Evolutionary conservation across 2,113 vertebrate species (phyloP), one percentile per base, ranked within the genome.

Genomic region (Platycercus adscitus): DNA sequence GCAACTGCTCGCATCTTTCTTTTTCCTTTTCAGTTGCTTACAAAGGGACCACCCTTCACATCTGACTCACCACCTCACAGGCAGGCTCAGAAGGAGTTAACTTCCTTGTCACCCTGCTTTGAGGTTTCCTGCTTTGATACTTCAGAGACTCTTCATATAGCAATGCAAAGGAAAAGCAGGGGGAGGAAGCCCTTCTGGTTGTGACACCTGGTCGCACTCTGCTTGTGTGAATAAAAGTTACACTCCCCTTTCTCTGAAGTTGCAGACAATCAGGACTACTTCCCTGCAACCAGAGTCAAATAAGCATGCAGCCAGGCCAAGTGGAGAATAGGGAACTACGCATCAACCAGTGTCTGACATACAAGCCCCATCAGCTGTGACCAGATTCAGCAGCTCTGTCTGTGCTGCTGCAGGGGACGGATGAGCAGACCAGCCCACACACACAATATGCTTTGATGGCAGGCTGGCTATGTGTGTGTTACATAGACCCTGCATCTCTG

Each of bases 71-170:
- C 68, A 81, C 33, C 70, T 91, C 5, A 4, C 66, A 87, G 73
- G 44, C 70, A 89, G 73, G 49, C 65, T 76, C 66, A 82, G 58
- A 92, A 96, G 72, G 50, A 91, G 87, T 77, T 87, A 80, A 88
- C 64, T 89, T 95, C 85, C 80, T 96, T 81, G 68, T 58, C 95
- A 91, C 70, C 46, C 78, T 66, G 60, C 61, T 69, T 70, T 87
- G 82, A 96, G 77, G 81, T 89, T 96, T 96, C 87, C 88, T 95
- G 89, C 85, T 47, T 94, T 75, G 49, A 65, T 58, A 41, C 53
- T 80, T 79, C 33, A 28, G 43, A 92, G 25, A 12, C 39, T 71
- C 20, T 89, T 94, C 56, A 52, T 44, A 37, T 6, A 66, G 52
- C 13, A 2, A 77, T 3, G 17, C 49, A 88, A 78, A 95, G 82